Conservation (phyloP, 2,888 invertebrate genomes). For the Thymelicus lineola region DNA sequence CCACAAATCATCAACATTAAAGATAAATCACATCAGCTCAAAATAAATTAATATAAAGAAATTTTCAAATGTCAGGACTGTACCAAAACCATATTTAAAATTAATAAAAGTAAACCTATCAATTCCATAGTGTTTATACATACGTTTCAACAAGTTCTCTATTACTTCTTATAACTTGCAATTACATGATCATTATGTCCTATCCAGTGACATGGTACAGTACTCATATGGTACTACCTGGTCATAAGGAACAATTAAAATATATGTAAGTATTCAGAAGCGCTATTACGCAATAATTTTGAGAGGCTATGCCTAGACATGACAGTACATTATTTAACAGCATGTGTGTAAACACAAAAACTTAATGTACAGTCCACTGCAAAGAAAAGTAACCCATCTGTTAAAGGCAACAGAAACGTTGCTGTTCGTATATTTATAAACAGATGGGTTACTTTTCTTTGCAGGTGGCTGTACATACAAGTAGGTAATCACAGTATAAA, state of each 20-base stretch:
- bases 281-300: slow-evolving; percentile 5
- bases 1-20: slow-evolving; percentile 19
- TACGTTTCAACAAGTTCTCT: background rate
- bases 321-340: slow-evolving; percentile 49
- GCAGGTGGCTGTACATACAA: no score
- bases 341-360: slow-evolving; percentile 39
- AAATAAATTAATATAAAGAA: slow-evolving; percentile 29
- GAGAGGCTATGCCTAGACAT: slow-evolving; percentile 61
- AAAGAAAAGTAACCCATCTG: no score
- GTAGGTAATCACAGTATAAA: slow-evolving; percentile 82
- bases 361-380: no score
- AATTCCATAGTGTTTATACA: slow-evolving; percentile 33
- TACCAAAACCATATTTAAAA: slow-evolving; percentile 40
- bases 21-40: slow-evolving; percentile 21
- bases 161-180: no score
- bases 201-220: background rate
- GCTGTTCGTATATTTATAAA: no score
- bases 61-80: slow-evolving; percentile 37
- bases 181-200: no score
- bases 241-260: background rate
- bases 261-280: background rate
- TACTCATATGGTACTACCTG: background rate
- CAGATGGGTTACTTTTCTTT: no score
- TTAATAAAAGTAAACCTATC: slow-evolving; percentile 61
- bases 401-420: no score